A percentile compares a stretch with the other conserved stretches of the same genome.
Conservation (phyloP, 2,113 vertebrate species). For the Ailurus styani region DNA sequence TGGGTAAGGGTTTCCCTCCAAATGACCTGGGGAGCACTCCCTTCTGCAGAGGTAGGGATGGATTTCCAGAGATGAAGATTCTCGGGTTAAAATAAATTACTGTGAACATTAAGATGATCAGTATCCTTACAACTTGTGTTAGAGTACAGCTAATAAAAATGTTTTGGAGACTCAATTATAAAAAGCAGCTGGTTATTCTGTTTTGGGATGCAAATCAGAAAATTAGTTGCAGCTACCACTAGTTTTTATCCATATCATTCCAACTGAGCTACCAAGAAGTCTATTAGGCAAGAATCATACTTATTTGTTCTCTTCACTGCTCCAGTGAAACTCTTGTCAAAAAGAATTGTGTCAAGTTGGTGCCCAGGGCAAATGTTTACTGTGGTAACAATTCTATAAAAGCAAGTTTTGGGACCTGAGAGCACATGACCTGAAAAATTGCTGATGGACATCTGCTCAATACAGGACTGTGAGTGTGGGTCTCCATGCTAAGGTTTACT, state of each 20-base stretch:
- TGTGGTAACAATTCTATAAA: background rate
- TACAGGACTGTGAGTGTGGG: background rate
- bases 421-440: background rate
- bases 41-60: background rate
- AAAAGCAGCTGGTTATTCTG: background rate
- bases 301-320: background rate
- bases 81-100: background rate
- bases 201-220: background rate
- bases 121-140: background rate
- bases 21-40: background rate
- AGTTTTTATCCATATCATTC: background rate
- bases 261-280: background rate
- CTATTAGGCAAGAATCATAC: fast-evolving
- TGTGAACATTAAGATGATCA: background rate
- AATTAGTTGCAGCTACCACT: background rate
- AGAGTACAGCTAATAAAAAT: background rate
- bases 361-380: background rate
- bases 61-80: background rate
- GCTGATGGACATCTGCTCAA: background rate
- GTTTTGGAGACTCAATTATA: background rate
- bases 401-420: background rate
- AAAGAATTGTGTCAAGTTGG: background rate
- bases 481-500: background rate
- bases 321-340: background rate
- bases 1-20: background rate